Conservation (phyloP, 2,797 vertebrate species). For the Xiphorhynchus erythropygius region DNA sequence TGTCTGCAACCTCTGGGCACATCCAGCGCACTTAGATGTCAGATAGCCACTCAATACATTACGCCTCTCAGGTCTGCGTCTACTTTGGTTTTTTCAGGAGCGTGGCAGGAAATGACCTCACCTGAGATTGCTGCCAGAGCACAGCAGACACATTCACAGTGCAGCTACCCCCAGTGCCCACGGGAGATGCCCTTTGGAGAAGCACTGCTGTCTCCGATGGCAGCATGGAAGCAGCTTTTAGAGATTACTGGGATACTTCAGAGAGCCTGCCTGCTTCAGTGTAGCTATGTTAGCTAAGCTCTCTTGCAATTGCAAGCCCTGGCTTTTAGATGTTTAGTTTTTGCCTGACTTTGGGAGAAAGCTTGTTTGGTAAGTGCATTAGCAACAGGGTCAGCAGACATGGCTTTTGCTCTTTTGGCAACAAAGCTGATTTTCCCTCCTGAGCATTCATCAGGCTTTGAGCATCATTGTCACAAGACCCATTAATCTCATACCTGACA, state of each 20-base stretch:
- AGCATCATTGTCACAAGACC: not conserved
- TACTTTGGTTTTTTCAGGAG: not conserved
- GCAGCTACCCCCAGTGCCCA: rapidly evolving
- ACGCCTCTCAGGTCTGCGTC: rapidly evolving
- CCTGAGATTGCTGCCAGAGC: not conserved
- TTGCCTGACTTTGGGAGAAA: not conserved
- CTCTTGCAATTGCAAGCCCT: not conserved
- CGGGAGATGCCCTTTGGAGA: not conserved
- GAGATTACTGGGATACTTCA: not conserved
- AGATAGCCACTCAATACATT: not conserved
- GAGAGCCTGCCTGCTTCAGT: not conserved
- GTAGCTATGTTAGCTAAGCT: not conserved
- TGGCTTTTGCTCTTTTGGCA: not conserved
- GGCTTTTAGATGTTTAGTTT: not conserved
- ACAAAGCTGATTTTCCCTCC: not conserved
- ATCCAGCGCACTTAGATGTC: rapidly evolving
- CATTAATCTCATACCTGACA: not conserved
- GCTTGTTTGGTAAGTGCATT: not conserved
- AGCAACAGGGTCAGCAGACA: not conserved
- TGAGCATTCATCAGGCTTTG: not conserved
- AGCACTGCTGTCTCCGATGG: rapidly evolving
- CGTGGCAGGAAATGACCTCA: not conserved
- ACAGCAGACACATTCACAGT: not conserved
- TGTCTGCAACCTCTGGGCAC: not conserved
- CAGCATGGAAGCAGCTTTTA: rapidly evolving